Evolutionary conservation across 2,797 vertebrate genomes (phyloP).

Genomic region (Galagoides demidoff): DNA sequence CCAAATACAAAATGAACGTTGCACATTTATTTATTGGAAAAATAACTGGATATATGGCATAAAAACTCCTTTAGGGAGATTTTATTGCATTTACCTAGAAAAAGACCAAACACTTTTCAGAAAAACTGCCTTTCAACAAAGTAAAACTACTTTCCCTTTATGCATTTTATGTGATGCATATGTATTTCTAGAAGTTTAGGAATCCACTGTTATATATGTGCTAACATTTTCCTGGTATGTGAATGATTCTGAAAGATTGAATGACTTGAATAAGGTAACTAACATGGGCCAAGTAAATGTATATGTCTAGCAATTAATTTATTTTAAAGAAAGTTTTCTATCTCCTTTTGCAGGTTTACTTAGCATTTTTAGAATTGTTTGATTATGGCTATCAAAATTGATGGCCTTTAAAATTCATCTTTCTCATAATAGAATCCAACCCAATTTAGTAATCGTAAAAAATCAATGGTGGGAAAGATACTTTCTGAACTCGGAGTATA

Average conservation of each 20-base stretch:
- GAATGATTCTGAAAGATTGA: background rate
- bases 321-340: background rate
- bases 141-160: background rate
- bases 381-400: background rate
- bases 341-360: background rate
- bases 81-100: background rate
- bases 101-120: background rate
- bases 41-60: background rate
- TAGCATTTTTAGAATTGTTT: conserved; percentile 19
- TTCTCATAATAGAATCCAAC: background rate
- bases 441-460: background rate
- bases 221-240: background rate
- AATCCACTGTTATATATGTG: background rate
- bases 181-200: background rate
- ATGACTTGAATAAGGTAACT: background rate
- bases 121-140: background rate
- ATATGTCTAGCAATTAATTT: background rate
- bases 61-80: background rate
- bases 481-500: background rate
- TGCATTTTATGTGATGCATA: background rate
- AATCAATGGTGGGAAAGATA: background rate
- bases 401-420: conserved; percentile 14
- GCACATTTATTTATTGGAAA: conserved; percentile 6
- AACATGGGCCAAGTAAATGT: background rate
- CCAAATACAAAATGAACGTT: conserved; percentile 9